Evolutionary conservation across 2,888 invertebrate genomes (phyloP), one percentile per base, ranked within the genome.

Genomic region (Eulithis prunata): DNA sequence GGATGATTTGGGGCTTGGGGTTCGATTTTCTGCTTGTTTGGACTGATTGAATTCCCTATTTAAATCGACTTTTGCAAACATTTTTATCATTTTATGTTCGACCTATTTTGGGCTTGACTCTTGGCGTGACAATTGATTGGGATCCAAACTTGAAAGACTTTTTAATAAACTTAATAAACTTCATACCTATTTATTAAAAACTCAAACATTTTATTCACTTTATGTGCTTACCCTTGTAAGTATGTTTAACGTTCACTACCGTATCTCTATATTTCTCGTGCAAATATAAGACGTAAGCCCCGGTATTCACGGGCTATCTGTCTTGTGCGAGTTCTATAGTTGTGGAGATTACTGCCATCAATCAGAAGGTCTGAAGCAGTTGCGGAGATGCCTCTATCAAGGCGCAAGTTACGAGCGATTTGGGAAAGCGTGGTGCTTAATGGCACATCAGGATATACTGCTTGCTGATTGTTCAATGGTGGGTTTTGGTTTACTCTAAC

Each of bases 1-100:
- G 86, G 89, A 89, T 90, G 90, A 89, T 90, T 91, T 89, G 85
- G 86, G 87, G 89, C 89, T 91, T 89, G 85, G 86, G 87, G 89
- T 91, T 91, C 92, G 91, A 91, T 91, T 91, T 90, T 91, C 89
- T 86, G 89, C 89, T 89, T 91, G 87, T 89, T 90, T 87, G 90
- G 81, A 85, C 86, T 90, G 89, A 91, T 92, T 90, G 89, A 88
- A 88, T 89, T 87, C 82, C 78, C 83, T 83, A 79, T 86, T 86
- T 80, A 88, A 86, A 85, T 86, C 86, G 81, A 86, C 85, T 85
- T 81, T 81, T 78, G 68, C 71, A 69, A 74, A 83, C 82, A 77
- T 78, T 79, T 76, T 75, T 75, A 70, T 75, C 70, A 76, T 77
- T 74, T 78, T 71, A 75, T 69, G 71, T 66, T 68, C 72, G 65